Conservation (phyloP, 2,888 invertebrate genomes). For the Erebia aethiops region DNA sequence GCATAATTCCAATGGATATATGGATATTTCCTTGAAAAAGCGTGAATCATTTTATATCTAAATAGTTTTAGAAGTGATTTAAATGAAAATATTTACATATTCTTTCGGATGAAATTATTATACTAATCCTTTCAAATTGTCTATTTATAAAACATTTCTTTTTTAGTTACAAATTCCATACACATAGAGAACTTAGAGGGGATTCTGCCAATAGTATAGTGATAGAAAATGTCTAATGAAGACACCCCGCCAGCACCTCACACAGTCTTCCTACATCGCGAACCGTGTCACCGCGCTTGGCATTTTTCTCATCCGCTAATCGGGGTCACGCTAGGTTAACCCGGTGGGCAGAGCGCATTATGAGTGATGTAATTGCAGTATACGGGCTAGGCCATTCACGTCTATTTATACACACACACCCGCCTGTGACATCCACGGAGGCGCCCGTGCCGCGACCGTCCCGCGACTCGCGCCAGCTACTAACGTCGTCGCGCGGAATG, state of each 20-base stretch:
- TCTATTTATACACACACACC: slow-evolving; percentile 59
- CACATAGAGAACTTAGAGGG: too few species aligned
- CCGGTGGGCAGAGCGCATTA: slow-evolving; percentile 49
- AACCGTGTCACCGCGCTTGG: slow-evolving; percentile 25
- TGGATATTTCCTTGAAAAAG: slow-evolving; percentile 20
- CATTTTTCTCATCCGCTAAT: slow-evolving; percentile 35
- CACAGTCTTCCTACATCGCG: slow-evolving; percentile 21
- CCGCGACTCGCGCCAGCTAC: slow-evolving; percentile 33
- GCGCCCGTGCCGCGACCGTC: slow-evolving; percentile 36
- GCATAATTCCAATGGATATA: slow-evolving; percentile 37
- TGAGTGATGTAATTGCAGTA: slow-evolving; percentile 64
- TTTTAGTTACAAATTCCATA: too few species aligned
- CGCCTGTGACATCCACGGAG: slow-evolving; percentile 45
- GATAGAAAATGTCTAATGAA: too few species aligned
- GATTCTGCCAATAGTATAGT: too few species aligned
- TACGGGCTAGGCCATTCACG: slow-evolving; percentile 57
- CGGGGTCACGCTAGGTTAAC: slow-evolving; percentile 52
- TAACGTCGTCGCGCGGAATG: slow-evolving; percentile 12
- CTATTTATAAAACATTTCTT: too few species aligned
- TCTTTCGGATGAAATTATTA: too few species aligned
- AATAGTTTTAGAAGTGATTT: slow-evolving; percentile 3
- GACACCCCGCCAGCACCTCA: background rate
- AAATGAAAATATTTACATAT: background rate
- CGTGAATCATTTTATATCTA: slow-evolving; percentile 28
- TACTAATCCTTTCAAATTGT: too few species aligned